Conservation (phyloP, 2,888 invertebrate species). For the Girardia tigrina region DNA sequence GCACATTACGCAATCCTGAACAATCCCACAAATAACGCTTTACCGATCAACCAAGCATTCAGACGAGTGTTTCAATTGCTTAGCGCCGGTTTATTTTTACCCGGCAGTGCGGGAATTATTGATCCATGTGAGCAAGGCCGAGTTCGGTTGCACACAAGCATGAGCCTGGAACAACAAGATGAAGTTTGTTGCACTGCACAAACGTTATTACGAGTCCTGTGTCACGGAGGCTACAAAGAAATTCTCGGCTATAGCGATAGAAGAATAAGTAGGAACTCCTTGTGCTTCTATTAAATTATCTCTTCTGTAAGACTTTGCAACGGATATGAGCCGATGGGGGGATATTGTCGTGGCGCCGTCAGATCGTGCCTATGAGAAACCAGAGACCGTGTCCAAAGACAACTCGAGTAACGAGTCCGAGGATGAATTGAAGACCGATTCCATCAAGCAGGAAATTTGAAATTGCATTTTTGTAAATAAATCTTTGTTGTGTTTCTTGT, state of each 20-base stretch:
- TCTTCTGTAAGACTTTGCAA: constrained; percentile 59
- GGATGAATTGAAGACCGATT: constrained; percentile 39
- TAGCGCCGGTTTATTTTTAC: constrained; percentile 81
- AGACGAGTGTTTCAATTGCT: constrained; percentile 71
- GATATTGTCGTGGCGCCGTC: constrained; percentile 85
- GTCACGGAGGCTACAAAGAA: constrained; percentile 78
- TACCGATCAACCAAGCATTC: constrained; percentile 80
- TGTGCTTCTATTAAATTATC: no score
- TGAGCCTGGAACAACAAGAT: constrained; percentile 74
- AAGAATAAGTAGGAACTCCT: background rate
- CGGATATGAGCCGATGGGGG: constrained; percentile 88
- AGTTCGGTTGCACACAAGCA: constrained; percentile 72
- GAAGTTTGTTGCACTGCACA: constrained; percentile 81
- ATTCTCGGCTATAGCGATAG: constrained; percentile 59
- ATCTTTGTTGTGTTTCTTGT: constrained; percentile 36
- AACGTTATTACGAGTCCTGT: constrained; percentile 70
- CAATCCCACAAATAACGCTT: constrained; percentile 76
- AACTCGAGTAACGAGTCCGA: constrained; percentile 40
- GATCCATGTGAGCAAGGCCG: constrained; percentile 79
- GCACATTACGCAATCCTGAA: constrained; percentile 85
- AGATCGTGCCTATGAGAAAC: constrained; percentile 78
- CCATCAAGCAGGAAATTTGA: constrained; percentile 25
- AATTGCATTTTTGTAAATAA: constrained; percentile 37
- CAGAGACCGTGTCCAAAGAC: constrained; percentile 57
- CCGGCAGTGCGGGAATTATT: constrained; percentile 66